Evolutionary conservation across 2,113 vertebrate genomes (phyloP), one percentile per base, ranked within the genome.

Genomic region (Archocentrus centrarchus): DNA sequence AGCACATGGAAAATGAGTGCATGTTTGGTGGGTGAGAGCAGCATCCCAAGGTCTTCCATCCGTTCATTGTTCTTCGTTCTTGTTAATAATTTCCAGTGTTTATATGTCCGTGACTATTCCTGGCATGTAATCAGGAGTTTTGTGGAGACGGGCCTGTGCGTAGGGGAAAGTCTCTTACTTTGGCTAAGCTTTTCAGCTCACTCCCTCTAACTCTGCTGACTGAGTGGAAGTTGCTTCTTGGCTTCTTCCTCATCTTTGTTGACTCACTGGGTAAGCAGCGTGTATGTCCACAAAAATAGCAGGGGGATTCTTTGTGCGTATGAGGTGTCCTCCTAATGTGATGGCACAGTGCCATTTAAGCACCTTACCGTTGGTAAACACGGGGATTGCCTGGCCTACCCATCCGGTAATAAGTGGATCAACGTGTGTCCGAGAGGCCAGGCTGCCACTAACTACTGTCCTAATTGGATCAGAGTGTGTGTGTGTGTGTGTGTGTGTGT

Each of bases 381-480:
- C 93, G 83, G 86, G 93, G 93, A 90, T 94, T 89, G 91, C 94
- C 92, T 59, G 3, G 76, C 68, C 88, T 44, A 88, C 75, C 92
- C 90, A 83, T 87, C 83, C 86, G 80, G 86, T 61, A 85, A 91
- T 94, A 94, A 95, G 88, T 92, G 88, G 93, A 95, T 95, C 92
- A 94, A 80, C 18, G 6, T 93, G 88, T 83, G 83, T 93, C 87
- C 30, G 24, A 77, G 35, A 5, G 79, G 83, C 80, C 58, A 86
- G 55, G 75, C 85, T 87, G 87, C 81, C 59, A 86, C 83, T 86
- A 91, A 92, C 88, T 84, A 81, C 88, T 88, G 87, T 82, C 80
- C 77, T 94, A 94, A 94, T 92, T 94, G 92, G 94, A 94, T 95
- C 93, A 93, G 47, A 14, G 68, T 57, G 75, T 86, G 35, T 35